Evolutionary conservation across 2,797 vertebrate species (phyloP).

Genomic region (Sebastes melanostomus): DNA sequence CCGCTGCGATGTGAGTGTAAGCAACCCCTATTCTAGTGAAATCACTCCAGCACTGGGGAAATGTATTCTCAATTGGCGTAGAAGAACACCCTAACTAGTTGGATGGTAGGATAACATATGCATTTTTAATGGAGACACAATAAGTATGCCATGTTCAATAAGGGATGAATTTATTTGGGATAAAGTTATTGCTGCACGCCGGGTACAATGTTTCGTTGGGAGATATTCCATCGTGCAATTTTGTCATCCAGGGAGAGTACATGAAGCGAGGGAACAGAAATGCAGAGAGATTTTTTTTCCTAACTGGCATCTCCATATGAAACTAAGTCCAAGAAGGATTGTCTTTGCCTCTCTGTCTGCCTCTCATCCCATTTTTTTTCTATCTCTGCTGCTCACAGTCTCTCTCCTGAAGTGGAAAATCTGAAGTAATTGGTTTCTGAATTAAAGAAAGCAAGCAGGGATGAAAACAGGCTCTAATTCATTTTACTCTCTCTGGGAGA

Average conservation of each 20-base stretch:
- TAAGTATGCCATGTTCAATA: constrained; percentile 37
- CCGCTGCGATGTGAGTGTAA: neutral
- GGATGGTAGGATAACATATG: neutral
- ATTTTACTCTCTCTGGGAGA: constrained; percentile 66
- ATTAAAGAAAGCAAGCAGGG: constrained; percentile 80
- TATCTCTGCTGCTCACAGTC: constrained; percentile 49
- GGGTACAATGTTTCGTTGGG: neutral
- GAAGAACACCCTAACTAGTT: neutral
- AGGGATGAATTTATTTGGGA: constrained; percentile 24
- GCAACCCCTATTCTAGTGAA: neutral
- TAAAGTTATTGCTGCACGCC: constrained; percentile 2
- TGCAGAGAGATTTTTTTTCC: constrained; percentile 15
- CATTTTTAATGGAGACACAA: constrained; percentile 43
- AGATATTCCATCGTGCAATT: constrained; percentile 40
- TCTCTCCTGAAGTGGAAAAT: constrained; percentile 83
- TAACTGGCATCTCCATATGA: constrained; percentile 55
- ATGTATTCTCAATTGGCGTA: constrained; percentile 1
- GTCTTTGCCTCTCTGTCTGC: constrained; percentile 55
- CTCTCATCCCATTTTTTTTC: constrained; percentile 43
- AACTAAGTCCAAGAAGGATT: constrained; percentile 71
- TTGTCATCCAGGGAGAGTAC: constrained; percentile 12
- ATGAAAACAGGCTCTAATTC: constrained; percentile 79
- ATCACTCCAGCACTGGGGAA: neutral
- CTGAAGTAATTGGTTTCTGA: constrained; percentile 86
- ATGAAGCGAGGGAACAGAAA: constrained; percentile 41